Evolutionary conservation across 2,888 invertebrate species (phyloP).

Genomic region (Cephus pulcher): DNA sequence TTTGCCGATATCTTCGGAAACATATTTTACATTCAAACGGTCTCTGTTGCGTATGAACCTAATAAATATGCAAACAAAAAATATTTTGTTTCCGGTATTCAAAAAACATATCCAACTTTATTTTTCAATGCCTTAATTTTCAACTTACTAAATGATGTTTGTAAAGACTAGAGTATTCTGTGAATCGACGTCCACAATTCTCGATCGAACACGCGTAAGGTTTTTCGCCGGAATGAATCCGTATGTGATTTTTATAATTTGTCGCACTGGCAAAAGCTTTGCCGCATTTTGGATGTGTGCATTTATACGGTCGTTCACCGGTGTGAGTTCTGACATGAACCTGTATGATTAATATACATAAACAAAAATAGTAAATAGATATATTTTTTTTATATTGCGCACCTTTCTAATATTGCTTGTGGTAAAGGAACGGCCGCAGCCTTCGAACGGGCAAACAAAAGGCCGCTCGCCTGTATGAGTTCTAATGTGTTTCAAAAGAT

Average conservation of each 20-base stretch:
- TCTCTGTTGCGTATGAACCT: constrained; percentile 71
- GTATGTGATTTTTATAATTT: constrained; percentile 76
- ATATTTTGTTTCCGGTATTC: background rate
- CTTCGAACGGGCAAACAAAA: constrained; percentile 64
- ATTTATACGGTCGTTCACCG: constrained; percentile 75
- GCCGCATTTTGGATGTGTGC: constrained; percentile 71
- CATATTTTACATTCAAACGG: constrained; percentile 73
- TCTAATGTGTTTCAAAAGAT: constrained; percentile 72
- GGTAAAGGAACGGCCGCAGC: constrained; percentile 75
- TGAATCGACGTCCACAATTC: constrained; percentile 75
- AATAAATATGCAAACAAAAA: background rate
- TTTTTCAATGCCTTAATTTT: background rate
- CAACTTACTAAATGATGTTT: constrained; percentile 71
- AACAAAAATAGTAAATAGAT: constrained; percentile 2
- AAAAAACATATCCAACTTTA: background rate
- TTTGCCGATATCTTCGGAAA: constrained; percentile 72
- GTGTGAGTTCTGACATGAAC: constrained; percentile 77
- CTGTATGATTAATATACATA: constrained; percentile 26
- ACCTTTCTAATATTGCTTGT: constrained; percentile 77
- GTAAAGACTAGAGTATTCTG: constrained; percentile 78
- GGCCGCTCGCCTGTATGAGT: constrained; percentile 70
- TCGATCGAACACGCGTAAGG: constrained; percentile 74
- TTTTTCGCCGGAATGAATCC: constrained; percentile 78
- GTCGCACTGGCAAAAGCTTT: constrained; percentile 77
- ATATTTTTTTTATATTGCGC: background rate